Base-by-base conservation (phyloP, 2,888 invertebrate genomes). In the Nineta flava region DNA sequence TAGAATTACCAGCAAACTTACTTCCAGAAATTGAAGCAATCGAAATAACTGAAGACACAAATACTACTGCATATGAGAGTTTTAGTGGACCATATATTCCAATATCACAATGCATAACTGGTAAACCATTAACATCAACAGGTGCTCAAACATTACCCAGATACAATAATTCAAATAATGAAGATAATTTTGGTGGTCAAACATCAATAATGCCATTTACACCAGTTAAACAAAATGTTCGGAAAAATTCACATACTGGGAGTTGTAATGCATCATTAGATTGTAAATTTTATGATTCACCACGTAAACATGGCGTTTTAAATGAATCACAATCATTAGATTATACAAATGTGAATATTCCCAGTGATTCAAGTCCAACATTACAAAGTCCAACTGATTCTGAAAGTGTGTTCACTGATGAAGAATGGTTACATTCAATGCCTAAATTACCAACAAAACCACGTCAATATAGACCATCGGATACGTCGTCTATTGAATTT, bases 91-190 rank as follows among this genome's bases (percentile, higher is more conserved):
- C 90, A 0, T 93, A 93, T 65, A 92, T 93, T 67, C 87, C 90
- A 9, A 88, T 93, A 57, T 91, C 88, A 49, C 92, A 93, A 67
- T 93, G 93, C 65, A 83, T 87, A 57, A 88, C 92, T 32, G 93
- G 93, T 47, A 77, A 76, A 46, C 73, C 79, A 34, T 65, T 68
- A 10, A 60, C 61, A 13, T 62, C 63, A 38, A 56, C 59, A 51
- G 60, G 60, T 46, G 55, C 58, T 15, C 59, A 61, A 56, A 61
- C 43, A 17, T 43, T 16, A 19, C 17, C 17, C n/a, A 43, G 21
- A 16, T 16, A 43, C 17, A n/a, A n/a, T 19, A n/a, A 15, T 19
- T 7, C n/a, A 43, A n/a, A 19, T 7, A 17, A n/a, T 43, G 19
- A 16, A 7, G n/a, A 17, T 19, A 19, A 43, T 19, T 19, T 9